Evolutionary conservation across 2,888 invertebrate genomes (phyloP).

Genomic region (Andrena praecox): DNA sequence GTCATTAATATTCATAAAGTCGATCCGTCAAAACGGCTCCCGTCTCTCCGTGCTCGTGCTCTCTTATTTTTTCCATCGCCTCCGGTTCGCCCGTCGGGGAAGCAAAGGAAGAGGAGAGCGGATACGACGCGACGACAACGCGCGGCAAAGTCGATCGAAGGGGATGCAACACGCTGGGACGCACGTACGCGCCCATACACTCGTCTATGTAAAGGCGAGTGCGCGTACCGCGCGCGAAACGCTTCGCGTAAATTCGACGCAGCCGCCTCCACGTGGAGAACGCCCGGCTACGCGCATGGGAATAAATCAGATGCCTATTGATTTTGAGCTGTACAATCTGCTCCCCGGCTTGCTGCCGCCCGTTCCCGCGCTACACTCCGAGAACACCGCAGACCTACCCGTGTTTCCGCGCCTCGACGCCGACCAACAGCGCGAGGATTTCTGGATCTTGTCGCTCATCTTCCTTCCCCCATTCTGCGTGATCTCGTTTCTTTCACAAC

Average conservation of each 20-base stretch:
- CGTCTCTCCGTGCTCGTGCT: constrained; percentile 19
- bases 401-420: constrained; percentile 2
- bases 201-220: constrained; percentile 5
- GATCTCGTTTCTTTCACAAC: too few species aligned
- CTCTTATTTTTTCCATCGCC: constrained; percentile 28
- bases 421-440: neutral
- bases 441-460: neutral
- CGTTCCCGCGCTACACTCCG: constrained; percentile 16
- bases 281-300: constrained; percentile 64
- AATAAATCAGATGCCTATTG: constrained; percentile 77
- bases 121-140: neutral
- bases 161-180: constrained; percentile 5
- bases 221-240: constrained; percentile 18
- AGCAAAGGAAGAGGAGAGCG: too few species aligned
- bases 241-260: constrained; percentile 54
- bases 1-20: constrained; percentile 73
- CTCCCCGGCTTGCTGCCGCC: constrained; percentile 54
- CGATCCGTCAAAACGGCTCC: constrained; percentile 68
- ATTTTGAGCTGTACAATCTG: constrained; percentile 75
- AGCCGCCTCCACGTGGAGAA: constrained; percentile 47
- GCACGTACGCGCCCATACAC: constrained; percentile 2
- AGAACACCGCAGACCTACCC: constrained; percentile 33
- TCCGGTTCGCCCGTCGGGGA: constrained; percentile 10
- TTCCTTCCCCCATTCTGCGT: too few species aligned
- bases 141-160: constrained; percentile 20